Conservation (phyloP, 2,113 vertebrate genomes). For the Gulo gulo region DNA sequence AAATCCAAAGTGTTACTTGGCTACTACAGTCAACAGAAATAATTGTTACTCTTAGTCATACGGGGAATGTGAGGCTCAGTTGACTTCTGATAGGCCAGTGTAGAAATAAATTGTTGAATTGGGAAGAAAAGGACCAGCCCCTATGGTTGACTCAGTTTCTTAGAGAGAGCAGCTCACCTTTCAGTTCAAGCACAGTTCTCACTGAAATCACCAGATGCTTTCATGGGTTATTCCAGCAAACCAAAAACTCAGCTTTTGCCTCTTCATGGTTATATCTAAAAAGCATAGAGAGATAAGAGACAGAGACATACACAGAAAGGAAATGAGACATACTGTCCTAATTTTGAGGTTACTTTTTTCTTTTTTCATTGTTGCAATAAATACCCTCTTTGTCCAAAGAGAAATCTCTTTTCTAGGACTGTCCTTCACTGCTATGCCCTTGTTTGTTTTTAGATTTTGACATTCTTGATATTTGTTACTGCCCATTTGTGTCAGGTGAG, state of each 20-base stretch:
- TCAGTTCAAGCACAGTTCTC: background rate
- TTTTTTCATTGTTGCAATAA: slow-evolving; percentile 36
- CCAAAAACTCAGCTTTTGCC: slow-evolving; percentile 1
- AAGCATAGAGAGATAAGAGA: background rate
- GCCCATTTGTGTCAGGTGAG: background rate
- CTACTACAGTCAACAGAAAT: slow-evolving; percentile 57
- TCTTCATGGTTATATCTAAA: slow-evolving; percentile 28
- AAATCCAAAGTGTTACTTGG: slow-evolving; percentile 61
- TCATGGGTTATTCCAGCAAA: background rate
- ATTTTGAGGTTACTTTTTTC: slow-evolving; percentile 39
- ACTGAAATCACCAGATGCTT: background rate
- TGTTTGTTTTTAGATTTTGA: slow-evolving; percentile 44
- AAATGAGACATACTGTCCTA: slow-evolving; percentile 49
- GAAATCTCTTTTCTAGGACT: slow-evolving; percentile 24
- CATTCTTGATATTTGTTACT: slow-evolving; percentile 20
- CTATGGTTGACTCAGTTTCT: background rate
- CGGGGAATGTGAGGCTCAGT: slow-evolving; percentile 35
- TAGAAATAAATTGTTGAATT: background rate
- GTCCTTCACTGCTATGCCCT: background rate
- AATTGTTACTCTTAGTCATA: slow-evolving; percentile 68
- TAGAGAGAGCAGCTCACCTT: background rate
- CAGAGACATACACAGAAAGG: background rate
- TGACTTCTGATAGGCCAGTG: background rate
- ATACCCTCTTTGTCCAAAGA: slow-evolving; percentile 20
- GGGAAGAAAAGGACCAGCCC: background rate